These are phyloP conservation scores for Zelostemma sp. DNA, from an alignment of 1,140 invertebrate species.

Conservation along the genomic window DNA sequence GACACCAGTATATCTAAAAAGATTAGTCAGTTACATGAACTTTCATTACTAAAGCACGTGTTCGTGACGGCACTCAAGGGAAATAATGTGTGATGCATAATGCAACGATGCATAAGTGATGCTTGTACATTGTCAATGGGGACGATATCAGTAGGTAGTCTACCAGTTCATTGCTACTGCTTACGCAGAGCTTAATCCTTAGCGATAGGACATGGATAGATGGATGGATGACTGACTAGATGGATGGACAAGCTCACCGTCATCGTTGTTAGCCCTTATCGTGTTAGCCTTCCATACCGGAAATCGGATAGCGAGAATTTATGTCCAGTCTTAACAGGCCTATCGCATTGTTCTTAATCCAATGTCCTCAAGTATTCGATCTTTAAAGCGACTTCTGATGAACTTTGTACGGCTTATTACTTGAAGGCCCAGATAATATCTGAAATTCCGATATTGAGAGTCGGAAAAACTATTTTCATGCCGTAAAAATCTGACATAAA, in stretches of 20 bases:
- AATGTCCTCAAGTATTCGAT: not conserved
- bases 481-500: slow-evolving; percentile 9
- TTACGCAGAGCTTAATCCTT: slow-evolving; percentile 37
- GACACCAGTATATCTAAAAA: not conserved
- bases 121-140: slow-evolving; percentile 52
- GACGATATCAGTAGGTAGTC: slow-evolving; percentile 42
- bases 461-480: too few relatives aligned
- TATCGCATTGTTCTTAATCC: not conserved
- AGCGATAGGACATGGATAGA: slow-evolving; percentile 26
- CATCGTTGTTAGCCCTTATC: slow-evolving; percentile 7
- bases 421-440: not conserved
- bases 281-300: slow-evolving; percentile 1
- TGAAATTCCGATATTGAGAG: not conserved
- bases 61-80: slow-evolving; percentile 44
- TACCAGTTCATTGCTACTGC: slow-evolving; percentile 40
- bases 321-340: too few relatives aligned
- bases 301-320: too few relatives aligned
- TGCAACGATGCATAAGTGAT: slow-evolving; percentile 56
- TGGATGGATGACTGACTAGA: slow-evolving; percentile 20
- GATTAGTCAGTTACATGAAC: slow-evolving; percentile 11
- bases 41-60: slow-evolving; percentile 37
- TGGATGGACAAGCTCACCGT: slow-evolving; percentile 17
- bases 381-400: not conserved
- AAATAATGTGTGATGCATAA: slow-evolving; percentile 61
- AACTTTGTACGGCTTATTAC: not conserved